Conservation (phyloP, 2,888 invertebrate species). For the Lumbricus terrestris region DNA sequence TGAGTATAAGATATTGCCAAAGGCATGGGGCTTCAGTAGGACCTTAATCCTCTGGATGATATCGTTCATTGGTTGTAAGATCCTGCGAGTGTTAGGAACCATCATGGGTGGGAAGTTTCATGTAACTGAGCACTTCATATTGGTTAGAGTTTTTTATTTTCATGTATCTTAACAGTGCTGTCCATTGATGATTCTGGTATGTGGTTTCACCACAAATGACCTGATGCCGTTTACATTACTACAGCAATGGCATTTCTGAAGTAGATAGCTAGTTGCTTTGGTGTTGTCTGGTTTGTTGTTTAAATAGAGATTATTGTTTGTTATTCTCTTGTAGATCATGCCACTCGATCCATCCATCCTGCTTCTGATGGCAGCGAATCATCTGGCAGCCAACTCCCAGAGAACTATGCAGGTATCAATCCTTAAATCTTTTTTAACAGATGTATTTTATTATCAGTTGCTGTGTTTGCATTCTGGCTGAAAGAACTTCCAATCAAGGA, state of each 20-base stretch:
- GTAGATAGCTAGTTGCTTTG: not conserved
- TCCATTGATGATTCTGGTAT: too few relatives aligned
- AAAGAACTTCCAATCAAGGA: not conserved
- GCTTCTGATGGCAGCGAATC: slow-evolving; percentile 1
- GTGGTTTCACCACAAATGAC: too few relatives aligned
- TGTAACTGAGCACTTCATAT: too few relatives aligned
- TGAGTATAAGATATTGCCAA: too few relatives aligned
- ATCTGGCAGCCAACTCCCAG: not conserved
- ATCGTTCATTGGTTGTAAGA: too few relatives aligned
- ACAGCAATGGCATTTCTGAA: too few relatives aligned
- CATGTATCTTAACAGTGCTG: too few relatives aligned
- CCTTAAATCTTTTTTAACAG: not conserved
- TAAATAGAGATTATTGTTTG: not conserved
- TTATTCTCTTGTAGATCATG: not conserved
- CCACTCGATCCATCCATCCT: not conserved
- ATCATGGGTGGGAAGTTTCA: too few relatives aligned
- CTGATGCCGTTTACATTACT: not conserved
- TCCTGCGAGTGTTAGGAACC: too few relatives aligned
- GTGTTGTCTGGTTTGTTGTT: not conserved
- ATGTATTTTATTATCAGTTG: not conserved
- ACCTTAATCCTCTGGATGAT: too few relatives aligned
- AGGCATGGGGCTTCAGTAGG: too few relatives aligned
- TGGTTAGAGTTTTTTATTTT: too few relatives aligned
- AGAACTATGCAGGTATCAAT: not conserved
- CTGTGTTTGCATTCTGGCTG: not conserved